phyloP scores from a whole-genome alignment of 2,113 vertebrate species.

The Salvelinus alpinus region DNA sequence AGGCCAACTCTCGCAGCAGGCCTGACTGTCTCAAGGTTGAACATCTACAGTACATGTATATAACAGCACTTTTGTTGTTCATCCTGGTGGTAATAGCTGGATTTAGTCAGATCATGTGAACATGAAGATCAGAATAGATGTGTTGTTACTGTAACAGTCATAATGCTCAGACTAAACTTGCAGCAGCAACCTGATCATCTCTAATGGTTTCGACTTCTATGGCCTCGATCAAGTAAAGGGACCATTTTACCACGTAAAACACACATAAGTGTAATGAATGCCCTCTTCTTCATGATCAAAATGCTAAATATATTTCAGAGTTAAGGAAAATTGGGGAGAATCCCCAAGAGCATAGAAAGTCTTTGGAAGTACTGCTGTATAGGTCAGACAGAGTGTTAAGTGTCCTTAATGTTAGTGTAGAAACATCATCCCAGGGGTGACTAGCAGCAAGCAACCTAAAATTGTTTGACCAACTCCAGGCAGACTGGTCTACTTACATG shows the following conservation, averaged over 20 bases:
- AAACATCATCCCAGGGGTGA: background rate
- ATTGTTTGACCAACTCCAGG: constrained; percentile 10
- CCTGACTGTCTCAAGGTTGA: background rate
- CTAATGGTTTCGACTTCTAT: too few relatives aligned
- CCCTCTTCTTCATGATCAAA: too few relatives aligned
- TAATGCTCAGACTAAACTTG: too few relatives aligned
- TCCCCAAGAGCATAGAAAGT: background rate
- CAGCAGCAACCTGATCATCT: too few relatives aligned
- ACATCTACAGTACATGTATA: background rate
- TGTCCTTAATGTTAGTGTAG: background rate
- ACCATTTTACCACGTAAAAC: too few relatives aligned
- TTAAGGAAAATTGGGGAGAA: too few relatives aligned
- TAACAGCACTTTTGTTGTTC: too few relatives aligned
- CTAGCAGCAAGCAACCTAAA: constrained; percentile 4
- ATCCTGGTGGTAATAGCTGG: too few relatives aligned
- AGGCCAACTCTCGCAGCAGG: background rate
- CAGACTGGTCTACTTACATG: constrained; percentile 8
- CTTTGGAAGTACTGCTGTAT: background rate
- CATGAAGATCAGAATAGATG: background rate
- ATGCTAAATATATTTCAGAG: too few relatives aligned
- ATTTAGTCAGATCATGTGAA: background rate
- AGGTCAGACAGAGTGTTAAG: constrained; percentile 11
- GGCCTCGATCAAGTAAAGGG: too few relatives aligned
- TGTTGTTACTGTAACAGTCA: background rate
- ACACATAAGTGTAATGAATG: too few relatives aligned